phyloP scores from a whole-genome alignment of 2,113 vertebrate genomes.

The Mesocricetus auratus region DNA sequence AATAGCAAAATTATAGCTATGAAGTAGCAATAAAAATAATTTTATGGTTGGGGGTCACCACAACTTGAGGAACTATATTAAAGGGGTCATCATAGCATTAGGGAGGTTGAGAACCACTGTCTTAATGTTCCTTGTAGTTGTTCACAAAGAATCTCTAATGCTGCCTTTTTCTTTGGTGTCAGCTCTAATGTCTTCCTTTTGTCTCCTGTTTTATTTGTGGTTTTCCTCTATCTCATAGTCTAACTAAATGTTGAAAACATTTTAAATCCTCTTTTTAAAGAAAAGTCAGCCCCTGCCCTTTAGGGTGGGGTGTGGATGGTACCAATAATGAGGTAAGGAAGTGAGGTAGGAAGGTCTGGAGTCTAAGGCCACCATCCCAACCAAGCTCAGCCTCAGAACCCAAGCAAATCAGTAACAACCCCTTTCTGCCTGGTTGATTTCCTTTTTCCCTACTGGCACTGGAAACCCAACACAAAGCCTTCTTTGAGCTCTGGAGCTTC shows the following conservation, averaged over 20 bases:
- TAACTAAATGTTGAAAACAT: not conserved
- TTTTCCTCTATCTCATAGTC: not conserved
- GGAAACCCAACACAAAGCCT: not conserved
- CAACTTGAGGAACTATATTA: not conserved
- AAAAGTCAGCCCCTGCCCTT: not conserved
- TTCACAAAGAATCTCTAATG: not conserved
- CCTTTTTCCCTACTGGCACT: not conserved
- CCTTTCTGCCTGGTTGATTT: not conserved
- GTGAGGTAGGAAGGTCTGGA: not conserved
- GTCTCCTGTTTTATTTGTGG: not conserved
- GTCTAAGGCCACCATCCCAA: not conserved
- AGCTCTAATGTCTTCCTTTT: not conserved
- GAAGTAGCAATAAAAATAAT: not conserved
- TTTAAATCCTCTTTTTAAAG: not conserved
- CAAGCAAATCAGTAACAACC: not conserved
- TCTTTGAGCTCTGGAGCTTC: not conserved
- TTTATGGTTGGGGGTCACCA: not conserved
- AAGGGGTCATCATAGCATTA: not conserved
- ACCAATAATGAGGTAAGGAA: no score
- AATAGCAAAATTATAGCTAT: not conserved
- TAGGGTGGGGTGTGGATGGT: not conserved
- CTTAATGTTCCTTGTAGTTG: not conserved
- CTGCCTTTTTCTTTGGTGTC: not conserved
- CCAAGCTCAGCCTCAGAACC: not conserved
- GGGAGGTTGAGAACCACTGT: not conserved